Base-by-base conservation (phyloP, 2,888 invertebrate genomes). In the Dryococelus australis region DNA sequence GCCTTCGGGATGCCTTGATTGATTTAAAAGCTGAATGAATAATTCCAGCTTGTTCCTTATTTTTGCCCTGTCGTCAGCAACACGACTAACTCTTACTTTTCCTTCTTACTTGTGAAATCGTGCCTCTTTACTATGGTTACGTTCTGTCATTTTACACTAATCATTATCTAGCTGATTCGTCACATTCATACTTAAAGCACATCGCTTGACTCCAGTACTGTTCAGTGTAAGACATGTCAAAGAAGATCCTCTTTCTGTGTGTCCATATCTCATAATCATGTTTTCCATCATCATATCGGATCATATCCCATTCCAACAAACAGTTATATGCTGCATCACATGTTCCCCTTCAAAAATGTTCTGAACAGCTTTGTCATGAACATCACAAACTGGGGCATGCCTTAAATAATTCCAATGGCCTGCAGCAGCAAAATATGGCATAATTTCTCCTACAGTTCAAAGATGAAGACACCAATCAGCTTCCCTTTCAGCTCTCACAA, bases 401-500 rank as follows among this genome's bases (percentile, higher is more conserved):
- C 3, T n/a, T 79, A 79, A 79, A 79, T 79, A 27, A 27, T 79
- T 79, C 79, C 79, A 79, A 27, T 79, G n/a, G 26, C 79, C 79
- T 5, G 79, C 26, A 79, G 27, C 79, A 79, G 79, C 79, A 79
- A 79, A 80, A 24, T 80, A 80, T 80, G 80, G 80, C n/a, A 80
- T 80, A 13, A 80, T 80, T 80, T n/a, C 24, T 80, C 78, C 24
- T 80, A 28, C 28, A n/a, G 80, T 28, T 9, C 28, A 28, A 13
- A 80, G n/a, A 28, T 0, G 80, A 26, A 80, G 80, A n/a, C 12
- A 26, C n/a, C 80, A 80, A n/a, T 80, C 80, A 26, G 26, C 79
- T 79, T 79, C 79, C 24, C 80, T 80, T 80, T n/a, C 80, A 13
- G 80, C 80, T 80, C 80, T 80, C 80, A n/a, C 80, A 80, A 80